Percentiles rank a stretch among this genome's conserved stretches.
These are phyloP conservation scores for Papilio aristodemus DNA, from an alignment of 1,140 invertebrate species.

Conservation along the genomic window DNA sequence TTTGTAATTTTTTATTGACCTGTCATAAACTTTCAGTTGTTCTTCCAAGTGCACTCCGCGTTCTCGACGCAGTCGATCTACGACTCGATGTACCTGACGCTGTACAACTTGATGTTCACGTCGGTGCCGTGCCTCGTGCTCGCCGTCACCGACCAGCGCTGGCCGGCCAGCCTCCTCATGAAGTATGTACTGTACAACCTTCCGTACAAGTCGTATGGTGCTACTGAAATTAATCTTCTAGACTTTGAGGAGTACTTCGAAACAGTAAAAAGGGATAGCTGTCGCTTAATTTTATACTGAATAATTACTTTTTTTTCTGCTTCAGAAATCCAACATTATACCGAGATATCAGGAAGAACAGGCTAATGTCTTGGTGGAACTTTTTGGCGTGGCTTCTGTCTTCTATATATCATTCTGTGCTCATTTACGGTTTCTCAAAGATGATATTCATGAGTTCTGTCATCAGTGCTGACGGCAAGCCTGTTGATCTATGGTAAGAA, in stretches of 20 bases:
- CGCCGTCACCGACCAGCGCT: slow-evolving; percentile 87
- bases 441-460: slow-evolving; percentile 66
- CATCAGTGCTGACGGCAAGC: slow-evolving; percentile 71
- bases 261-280: no score
- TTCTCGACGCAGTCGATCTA: slow-evolving; percentile 86
- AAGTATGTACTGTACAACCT: slow-evolving; percentile 60
- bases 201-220: neutral
- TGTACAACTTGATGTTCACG: slow-evolving; percentile 89
- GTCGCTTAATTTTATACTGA: no score
- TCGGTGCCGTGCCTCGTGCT: slow-evolving; percentile 86
- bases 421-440: slow-evolving; percentile 76
- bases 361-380: slow-evolving; percentile 82
- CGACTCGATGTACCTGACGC: slow-evolving; percentile 86
- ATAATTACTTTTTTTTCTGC: slow-evolving; percentile 8
- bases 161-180: slow-evolving; percentile 82
- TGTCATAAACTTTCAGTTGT: slow-evolving; percentile 78
- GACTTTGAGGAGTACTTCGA: no score
- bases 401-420: slow-evolving; percentile 80
- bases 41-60: slow-evolving; percentile 82
- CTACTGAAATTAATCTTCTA: neutral
- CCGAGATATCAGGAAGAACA: slow-evolving; percentile 83
- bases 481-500: slow-evolving; percentile 70
- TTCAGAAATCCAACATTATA: slow-evolving; percentile 85
- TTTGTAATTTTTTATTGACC: neutral
- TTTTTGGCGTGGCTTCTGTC: slow-evolving; percentile 85